Evolutionary conservation across 2,113 vertebrate genomes (phyloP).

Genomic region (Oncorhynchus kisutch): DNA sequence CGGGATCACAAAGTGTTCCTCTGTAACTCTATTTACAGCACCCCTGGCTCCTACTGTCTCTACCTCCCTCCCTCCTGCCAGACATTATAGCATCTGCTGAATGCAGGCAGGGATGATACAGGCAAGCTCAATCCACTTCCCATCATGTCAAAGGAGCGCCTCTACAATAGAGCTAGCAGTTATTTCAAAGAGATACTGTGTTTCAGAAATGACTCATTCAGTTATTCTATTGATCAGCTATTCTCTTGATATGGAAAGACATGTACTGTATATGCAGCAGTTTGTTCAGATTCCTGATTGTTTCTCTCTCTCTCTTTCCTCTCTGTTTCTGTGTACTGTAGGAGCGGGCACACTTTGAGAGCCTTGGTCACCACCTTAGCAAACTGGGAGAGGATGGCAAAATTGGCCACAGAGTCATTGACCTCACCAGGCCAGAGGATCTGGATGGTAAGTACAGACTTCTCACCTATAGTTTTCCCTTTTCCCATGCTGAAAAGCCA

Average conservation of each 20-base stretch:
- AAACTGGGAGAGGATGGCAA: constrained; percentile 93
- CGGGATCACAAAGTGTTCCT: constrained; percentile 69
- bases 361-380: constrained; percentile 86
- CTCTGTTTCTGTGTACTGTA: constrained; percentile 71
- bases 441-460: constrained; percentile 87
- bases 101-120: constrained; percentile 55
- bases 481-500: neutral
- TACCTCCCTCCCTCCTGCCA: constrained; percentile 50
- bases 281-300: neutral
- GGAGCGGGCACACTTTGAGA: constrained; percentile 95
- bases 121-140: constrained; percentile 51
- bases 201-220: neutral
- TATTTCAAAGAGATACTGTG: neutral
- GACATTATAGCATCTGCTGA: constrained; percentile 64
- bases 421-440: constrained; percentile 96
- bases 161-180: constrained; percentile 54
- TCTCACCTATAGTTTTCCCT: neutral
- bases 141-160: constrained; percentile 59
- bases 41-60: constrained; percentile 66
- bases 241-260: neutral
- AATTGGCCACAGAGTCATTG: constrained; percentile 94
- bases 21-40: constrained; percentile 71
- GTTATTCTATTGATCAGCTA: neutral
- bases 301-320: neutral
- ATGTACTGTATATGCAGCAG: neutral